A percentile compares a stretch with the other conserved stretches of the same genome.
Conservation (phyloP, 2,797 vertebrate genomes). For the Acipenser transmontanus region DNA sequence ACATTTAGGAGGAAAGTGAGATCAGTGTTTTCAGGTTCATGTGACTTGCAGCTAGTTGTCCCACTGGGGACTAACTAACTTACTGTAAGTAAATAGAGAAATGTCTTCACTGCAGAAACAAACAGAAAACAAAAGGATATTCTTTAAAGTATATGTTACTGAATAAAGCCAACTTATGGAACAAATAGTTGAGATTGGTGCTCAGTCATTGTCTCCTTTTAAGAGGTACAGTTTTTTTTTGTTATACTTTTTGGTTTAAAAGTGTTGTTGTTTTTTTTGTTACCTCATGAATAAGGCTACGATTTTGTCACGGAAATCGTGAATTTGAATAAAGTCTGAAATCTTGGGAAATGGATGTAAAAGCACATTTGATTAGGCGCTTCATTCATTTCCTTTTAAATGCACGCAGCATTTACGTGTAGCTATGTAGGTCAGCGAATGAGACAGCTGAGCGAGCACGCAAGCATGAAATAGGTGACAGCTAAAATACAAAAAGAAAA, state of each 20-base stretch:
- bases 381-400: no score
- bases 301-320: no score
- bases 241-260: constrained; percentile 27
- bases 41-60: constrained; percentile 30
- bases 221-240: constrained; percentile 12
- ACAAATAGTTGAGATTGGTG: constrained; percentile 2
- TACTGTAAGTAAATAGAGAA: not conserved
- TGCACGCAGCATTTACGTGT: no score
- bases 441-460: no score
- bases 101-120: no score
- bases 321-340: no score
- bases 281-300: constrained; percentile 44
- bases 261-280: constrained; percentile 32
- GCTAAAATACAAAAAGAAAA: no score
- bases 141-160: not conserved
- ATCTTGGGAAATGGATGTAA: no score
- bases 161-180: not conserved
- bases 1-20: constrained; percentile 28
- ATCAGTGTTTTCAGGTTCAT: constrained; percentile 40
- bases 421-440: no score
- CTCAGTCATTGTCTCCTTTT: constrained; percentile 8
- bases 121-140: no score
- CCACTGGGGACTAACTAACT: constrained; percentile 23
- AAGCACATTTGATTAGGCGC: no score
- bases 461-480: no score